Conservation (phyloP, 92 coral and sea anemone species). For the Porites cylindrica region DNA sequence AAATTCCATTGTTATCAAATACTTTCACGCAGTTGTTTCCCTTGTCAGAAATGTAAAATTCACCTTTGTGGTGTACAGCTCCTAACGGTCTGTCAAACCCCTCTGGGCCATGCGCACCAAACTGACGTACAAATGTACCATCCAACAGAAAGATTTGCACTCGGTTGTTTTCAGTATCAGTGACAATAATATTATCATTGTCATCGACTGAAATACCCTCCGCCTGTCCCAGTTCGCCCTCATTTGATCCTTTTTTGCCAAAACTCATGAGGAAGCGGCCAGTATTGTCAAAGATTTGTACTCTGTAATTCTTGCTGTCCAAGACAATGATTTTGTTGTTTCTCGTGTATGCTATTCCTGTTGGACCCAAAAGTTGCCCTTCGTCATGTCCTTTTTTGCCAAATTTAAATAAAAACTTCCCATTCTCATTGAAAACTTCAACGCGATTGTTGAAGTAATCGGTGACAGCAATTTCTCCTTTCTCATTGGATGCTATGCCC, state of each 20-base stretch:
- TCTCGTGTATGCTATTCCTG: constrained; percentile 80
- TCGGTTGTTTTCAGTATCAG: constrained; percentile 86
- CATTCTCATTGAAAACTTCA: constrained; percentile 77
- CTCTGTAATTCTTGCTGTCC: constrained; percentile 85
- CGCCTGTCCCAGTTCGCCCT: constrained; percentile 81
- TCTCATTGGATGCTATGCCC: constrained; percentile 75
- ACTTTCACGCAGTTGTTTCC: constrained; percentile 86
- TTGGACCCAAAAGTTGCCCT: constrained; percentile 83
- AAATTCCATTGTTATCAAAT: constrained; percentile 77
- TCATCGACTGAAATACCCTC: constrained; percentile 80
- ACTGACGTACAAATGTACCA: constrained; percentile 76
- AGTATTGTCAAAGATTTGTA: constrained; percentile 77
- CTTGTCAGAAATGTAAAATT: constrained; percentile 80
- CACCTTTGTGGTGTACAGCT: constrained; percentile 72
- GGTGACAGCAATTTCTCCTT: constrained; percentile 83
- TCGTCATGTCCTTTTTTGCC: constrained; percentile 82
- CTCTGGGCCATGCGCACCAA: constrained; percentile 84
- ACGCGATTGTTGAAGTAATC: constrained; percentile 88
- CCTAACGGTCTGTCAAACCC: constrained; percentile 86
- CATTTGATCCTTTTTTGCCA: constrained; percentile 73
- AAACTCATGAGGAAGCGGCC: constrained; percentile 77
- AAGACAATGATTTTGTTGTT: constrained; percentile 76
- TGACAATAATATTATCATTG: constrained; percentile 73
- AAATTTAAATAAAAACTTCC: constrained; percentile 82
- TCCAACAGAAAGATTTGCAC: constrained; percentile 84